Conservation (phyloP, 2,888 invertebrate species). For the Dasypogon diadema region DNA sequence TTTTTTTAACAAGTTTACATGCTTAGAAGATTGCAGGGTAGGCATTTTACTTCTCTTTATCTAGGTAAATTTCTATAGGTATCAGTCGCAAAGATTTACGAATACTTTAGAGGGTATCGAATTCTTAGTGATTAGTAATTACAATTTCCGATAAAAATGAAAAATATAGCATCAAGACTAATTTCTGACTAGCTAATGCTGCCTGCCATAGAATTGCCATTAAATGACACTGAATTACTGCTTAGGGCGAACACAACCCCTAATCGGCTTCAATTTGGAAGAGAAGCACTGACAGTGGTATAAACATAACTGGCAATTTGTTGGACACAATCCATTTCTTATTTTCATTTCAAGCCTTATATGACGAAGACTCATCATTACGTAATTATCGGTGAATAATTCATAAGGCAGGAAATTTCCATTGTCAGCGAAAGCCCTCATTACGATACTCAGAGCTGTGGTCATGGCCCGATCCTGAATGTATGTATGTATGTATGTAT, state of each 20-base stretch:
- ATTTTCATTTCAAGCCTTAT: neutral
- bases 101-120: too few relatives aligned
- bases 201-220: too few relatives aligned
- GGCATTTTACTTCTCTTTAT: too few relatives aligned
- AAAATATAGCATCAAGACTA: too few relatives aligned
- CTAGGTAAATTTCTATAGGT: too few relatives aligned
- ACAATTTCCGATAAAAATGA: too few relatives aligned
- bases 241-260: neutral
- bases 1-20: too few relatives aligned
- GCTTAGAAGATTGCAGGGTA: too few relatives aligned
- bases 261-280: neutral
- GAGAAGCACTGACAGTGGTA: neutral
- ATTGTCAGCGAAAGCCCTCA: neutral
- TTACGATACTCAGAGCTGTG: neutral
- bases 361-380: slow-evolving; percentile 16
- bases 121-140: too few relatives aligned
- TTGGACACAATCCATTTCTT: neutral
- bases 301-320: neutral
- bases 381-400: slow-evolving; percentile 16
- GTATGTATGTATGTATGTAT: neutral
- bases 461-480: neutral
- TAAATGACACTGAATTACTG: neutral
- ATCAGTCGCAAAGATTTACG: too few relatives aligned
- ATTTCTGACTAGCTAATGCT: too few relatives aligned
- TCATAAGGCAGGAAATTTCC: neutral